phyloP scores from a whole-genome alignment of 2,888 invertebrate species.

The Frankliniella fusca region DNA sequence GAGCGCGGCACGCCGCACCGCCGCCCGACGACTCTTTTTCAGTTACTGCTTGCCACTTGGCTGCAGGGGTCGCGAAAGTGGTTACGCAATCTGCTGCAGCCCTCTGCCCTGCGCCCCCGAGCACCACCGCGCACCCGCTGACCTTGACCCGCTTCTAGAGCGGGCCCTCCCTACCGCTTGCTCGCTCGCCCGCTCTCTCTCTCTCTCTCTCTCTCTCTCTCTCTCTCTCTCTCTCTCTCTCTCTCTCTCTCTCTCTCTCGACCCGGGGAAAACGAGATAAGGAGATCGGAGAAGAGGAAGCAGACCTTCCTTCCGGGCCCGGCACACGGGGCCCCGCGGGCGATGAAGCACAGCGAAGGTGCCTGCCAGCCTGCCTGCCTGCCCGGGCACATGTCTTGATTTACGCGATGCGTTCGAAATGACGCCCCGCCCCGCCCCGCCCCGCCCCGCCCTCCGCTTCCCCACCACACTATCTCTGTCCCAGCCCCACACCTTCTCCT shows the following conservation, averaged over 20 bases:
- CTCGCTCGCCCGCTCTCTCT: too few species aligned
- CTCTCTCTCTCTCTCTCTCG: too few species aligned
- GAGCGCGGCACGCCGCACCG: too few species aligned
- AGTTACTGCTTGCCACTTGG: too few species aligned
- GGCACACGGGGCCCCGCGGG: not conserved
- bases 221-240: too few species aligned
- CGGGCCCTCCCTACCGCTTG: not conserved
- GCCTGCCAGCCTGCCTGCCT: not conserved
- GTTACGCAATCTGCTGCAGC: too few species aligned
- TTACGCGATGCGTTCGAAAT: not conserved
- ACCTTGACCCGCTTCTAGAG: not conserved
- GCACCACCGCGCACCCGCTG: not conserved
- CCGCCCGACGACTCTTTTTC: too few species aligned
- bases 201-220: too few species aligned
- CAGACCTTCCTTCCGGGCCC: not conserved
- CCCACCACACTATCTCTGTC: too few species aligned
- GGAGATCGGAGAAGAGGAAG: not conserved
- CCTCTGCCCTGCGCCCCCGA: not conserved
- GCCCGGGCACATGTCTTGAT: not conserved
- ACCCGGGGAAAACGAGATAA: conserved; percentile 6
- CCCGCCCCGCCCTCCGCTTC: not conserved
- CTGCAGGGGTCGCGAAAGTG: too few species aligned
- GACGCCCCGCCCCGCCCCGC: not conserved
- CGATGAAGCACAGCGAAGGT: not conserved
- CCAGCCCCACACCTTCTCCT: too few species aligned